These are phyloP conservation scores for Ethmia dodecea DNA, from an alignment of 2,888 invertebrate genomes.

Conservation along the genomic window DNA sequence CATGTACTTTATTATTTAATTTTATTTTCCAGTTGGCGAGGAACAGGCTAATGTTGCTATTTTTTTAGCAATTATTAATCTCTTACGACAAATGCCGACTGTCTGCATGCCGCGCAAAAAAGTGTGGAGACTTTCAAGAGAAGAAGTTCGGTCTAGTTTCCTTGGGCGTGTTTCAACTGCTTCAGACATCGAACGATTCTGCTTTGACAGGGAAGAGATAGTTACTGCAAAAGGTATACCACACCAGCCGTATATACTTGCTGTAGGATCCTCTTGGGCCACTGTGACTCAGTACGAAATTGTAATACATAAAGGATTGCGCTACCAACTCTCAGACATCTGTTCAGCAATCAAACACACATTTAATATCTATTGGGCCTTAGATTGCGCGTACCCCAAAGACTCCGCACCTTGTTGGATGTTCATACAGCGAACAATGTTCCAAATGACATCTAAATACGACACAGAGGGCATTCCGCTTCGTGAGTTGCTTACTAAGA, in stretches of 20 bases:
- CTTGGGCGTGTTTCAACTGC: too few species aligned
- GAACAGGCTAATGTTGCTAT: too few species aligned
- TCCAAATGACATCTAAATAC: not conserved
- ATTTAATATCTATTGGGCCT: not conserved
- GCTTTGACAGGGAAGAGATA: too few species aligned
- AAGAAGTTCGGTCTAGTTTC: too few species aligned
- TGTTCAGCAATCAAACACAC: not conserved
- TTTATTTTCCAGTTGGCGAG: too few species aligned
- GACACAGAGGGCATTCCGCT: not conserved
- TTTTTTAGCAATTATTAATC: too few species aligned
- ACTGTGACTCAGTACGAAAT: slow-evolving; percentile 2
- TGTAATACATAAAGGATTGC: not conserved
- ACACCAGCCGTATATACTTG: slow-evolving; percentile 4
- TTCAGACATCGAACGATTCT: too few species aligned
- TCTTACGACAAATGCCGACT: too few species aligned
- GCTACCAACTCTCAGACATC: not conserved
- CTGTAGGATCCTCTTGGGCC: slow-evolving; percentile 1
- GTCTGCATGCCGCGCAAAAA: too few species aligned
- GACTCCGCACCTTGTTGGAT: slow-evolving; percentile 4
- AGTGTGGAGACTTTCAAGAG: too few species aligned
- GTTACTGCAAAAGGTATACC: slow-evolving; percentile 6
- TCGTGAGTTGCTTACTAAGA: too few species aligned
- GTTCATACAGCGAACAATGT: not conserved
- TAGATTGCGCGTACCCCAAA: slow-evolving; percentile 1
- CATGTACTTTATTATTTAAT: too few species aligned